Evolutionary conservation across 2,113 vertebrate species (phyloP), one percentile per base, ranked within the genome.

Genomic region (Tilapia sparmanii): DNA sequence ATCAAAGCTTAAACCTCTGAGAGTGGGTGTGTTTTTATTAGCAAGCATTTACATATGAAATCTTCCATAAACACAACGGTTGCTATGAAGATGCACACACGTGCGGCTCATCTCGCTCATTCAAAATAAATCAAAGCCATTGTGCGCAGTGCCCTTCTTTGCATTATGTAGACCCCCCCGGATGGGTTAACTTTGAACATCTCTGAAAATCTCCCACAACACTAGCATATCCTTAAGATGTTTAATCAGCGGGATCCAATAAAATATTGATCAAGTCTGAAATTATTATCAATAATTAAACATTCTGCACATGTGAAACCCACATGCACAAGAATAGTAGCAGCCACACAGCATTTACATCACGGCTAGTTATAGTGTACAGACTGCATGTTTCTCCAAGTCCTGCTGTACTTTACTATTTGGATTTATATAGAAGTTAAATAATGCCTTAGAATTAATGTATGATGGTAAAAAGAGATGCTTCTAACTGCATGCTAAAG

Each of bases 261-360:
- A 4, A 91, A 93, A 91, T 91, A 94, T 95, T 91, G 22, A 94
- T 89, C 16, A 79, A 18, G 81, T 40, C 33, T 86, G 71, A 88
- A 94, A 91, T 78, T 79, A 66, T 33, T 18, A 83, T 93, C n/a
- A 93, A 95, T 93, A 88, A 92, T 94, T 89, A 7, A 93, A 26
- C 24, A 73, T 47, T 80, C 71, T 89, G 35, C 47, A 73, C 57
- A 88, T 78, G 18, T 80, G 66, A 83, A 80, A 79, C 66, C 33
- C 53, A 80, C 47, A 84, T 33, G 88, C 61, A 79, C 50, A 83
- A 52, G 53, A 86, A 63, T 22, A 57, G 40, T 52, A 82, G n/a
- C 52, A 90, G 31, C 47, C 68, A 85, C 73, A 81, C 80, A 68
- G 35, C 12, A 24, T 78, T 33, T 11, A 79, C 42, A 82, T 68